A percentile compares a stretch with the other conserved stretches of the same genome.
Evolutionary conservation across 2,888 invertebrate species (phyloP).

Genomic region (Actias luna): DNA sequence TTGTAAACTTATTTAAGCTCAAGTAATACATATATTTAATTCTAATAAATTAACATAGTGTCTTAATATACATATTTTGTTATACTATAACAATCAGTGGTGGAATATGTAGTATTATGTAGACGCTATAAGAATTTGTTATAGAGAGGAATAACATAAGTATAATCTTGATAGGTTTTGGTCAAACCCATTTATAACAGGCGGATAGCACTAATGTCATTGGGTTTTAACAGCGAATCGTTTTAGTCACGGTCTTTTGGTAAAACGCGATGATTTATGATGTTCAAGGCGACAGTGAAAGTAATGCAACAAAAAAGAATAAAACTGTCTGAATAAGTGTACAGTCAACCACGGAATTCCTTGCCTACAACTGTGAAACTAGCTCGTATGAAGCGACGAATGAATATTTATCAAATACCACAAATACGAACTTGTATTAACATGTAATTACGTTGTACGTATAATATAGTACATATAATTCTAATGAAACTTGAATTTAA

Average conservation of each 20-base stretch:
- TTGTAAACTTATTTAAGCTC: too few relatives aligned
- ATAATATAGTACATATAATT: not conserved
- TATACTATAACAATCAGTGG: too few relatives aligned
- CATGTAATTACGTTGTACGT: slow-evolving; percentile 27
- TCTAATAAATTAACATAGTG: too few relatives aligned
- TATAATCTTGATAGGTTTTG: not conserved
- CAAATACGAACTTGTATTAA: not conserved
- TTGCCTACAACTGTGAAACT: not conserved
- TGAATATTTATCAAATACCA: not conserved
- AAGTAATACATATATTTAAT: too few relatives aligned
- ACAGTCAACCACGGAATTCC: not conserved
- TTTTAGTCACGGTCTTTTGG: slow-evolving; percentile 38
- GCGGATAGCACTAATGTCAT: slow-evolving; percentile 32
- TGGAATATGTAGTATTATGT: too few relatives aligned
- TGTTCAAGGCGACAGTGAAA: slow-evolving; percentile 57
- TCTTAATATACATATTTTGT: too few relatives aligned
- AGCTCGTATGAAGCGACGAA: not conserved
- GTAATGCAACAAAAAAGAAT: slow-evolving; percentile 49
- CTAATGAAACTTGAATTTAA: not conserved
- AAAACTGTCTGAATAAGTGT: slow-evolving; percentile 39
- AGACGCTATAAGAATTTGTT: not conserved
- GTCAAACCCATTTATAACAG: slow-evolving; percentile 2
- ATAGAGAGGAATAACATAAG: not conserved
- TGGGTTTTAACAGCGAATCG: slow-evolving; percentile 45
- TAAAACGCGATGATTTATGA: slow-evolving; percentile 58